phyloP scores from a whole-genome alignment of 2,888 invertebrate species.

The Acleris emargana region DNA sequence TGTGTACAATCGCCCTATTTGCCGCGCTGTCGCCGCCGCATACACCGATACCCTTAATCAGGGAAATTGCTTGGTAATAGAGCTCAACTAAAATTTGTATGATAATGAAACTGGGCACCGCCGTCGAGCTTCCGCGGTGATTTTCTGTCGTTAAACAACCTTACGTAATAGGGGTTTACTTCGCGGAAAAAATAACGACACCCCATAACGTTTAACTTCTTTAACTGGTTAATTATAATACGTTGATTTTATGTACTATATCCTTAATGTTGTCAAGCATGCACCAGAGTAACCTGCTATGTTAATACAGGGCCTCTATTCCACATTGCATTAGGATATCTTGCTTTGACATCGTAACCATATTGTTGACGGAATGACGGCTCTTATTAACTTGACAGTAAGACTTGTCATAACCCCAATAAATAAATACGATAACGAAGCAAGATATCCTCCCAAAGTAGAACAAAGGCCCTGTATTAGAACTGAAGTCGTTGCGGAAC shows the following conservation, averaged over 20 bases:
- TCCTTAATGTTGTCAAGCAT: constrained; percentile 22
- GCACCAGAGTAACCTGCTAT: constrained; percentile 3
- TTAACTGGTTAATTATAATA: constrained; percentile 34
- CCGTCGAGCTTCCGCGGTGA: constrained; percentile 50
- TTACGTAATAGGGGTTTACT: constrained; percentile 31
- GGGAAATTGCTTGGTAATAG: constrained; percentile 73
- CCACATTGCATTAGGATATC: too few relatives aligned
- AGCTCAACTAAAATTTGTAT: constrained; percentile 68
- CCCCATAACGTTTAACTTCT: constrained; percentile 21
- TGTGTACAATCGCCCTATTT: constrained; percentile 68
- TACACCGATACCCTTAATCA: constrained; percentile 67
- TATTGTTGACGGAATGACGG: too few relatives aligned
- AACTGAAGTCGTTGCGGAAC: too few relatives aligned
- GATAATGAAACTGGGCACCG: constrained; percentile 59
- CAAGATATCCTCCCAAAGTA: too few relatives aligned
- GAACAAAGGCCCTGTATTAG: too few relatives aligned
- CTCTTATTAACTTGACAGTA: too few relatives aligned
- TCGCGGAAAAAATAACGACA: constrained; percentile 32
- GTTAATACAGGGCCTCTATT: too few relatives aligned
- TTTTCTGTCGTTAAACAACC: constrained; percentile 45
- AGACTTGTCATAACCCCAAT: too few relatives aligned
- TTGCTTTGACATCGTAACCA: too few relatives aligned
- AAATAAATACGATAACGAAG: too few relatives aligned
- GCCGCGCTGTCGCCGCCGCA: constrained; percentile 67
- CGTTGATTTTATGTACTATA: constrained; percentile 26